Percentiles rank a stretch among this genome's conserved stretches.
phyloP scores from a whole-genome alignment of 64 coral and sea anemone genomes.

The Actinia equina region DNA sequence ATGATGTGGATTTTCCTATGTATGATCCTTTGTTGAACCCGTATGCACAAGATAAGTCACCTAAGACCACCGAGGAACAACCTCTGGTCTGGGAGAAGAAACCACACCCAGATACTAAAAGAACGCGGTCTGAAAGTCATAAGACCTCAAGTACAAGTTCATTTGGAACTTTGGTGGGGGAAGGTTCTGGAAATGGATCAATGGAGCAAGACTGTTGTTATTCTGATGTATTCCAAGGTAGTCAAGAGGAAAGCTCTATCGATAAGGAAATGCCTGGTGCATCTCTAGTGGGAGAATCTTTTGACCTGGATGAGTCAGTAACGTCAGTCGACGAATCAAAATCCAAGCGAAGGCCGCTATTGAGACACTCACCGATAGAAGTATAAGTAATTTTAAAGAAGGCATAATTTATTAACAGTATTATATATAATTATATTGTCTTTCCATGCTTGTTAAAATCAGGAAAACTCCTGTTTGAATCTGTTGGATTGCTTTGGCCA shows the following conservation, averaged over 20 bases:
- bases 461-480: too few species aligned
- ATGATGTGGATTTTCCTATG: conserved; percentile 2
- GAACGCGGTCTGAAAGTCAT: conserved; percentile 4
- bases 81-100: conserved; percentile 26
- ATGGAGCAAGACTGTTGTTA: neutral
- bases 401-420: too few species aligned
- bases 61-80: neutral
- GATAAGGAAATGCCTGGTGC: neutral
- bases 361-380: conserved; percentile 12
- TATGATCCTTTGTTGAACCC: conserved; percentile 8
- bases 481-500: too few species aligned
- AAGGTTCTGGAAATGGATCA: neutral
- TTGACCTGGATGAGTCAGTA: neutral
- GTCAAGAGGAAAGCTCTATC: neutral
- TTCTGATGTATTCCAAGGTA: neutral
- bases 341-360: neutral
- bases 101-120: neutral
- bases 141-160: conserved; percentile 12
- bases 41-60: neutral
- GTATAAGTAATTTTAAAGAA: neutral
- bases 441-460: too few species aligned
- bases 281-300: too few species aligned
- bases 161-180: conserved; percentile 18
- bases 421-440: too few species aligned
- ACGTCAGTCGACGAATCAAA: neutral